A percentile compares a stretch with the other conserved stretches of the same genome.
These are phyloP conservation scores for Fundulus diaphanus DNA, from an alignment of 2,797 vertebrate genomes.

Conservation along the genomic window DNA sequence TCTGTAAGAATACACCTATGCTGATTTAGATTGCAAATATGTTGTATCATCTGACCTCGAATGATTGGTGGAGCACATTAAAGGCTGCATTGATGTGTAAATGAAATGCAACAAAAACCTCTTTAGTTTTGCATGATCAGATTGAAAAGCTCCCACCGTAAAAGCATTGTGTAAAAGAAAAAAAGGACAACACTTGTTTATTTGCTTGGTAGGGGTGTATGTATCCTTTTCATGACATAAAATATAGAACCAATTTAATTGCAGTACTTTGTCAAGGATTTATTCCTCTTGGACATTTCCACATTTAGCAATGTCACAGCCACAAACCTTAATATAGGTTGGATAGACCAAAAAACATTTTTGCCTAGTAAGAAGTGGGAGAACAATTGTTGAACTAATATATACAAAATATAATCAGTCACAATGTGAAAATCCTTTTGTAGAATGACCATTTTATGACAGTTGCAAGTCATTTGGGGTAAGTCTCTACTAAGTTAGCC, in stretches of 20 bases:
- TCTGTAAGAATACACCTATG: not conserved
- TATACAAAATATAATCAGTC: too few species aligned
- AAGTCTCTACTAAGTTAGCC: not conserved
- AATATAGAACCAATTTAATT: not conserved
- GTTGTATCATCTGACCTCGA: constrained; percentile 1
- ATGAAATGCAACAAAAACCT: not conserved
- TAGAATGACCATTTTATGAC: too few species aligned
- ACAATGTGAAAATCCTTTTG: too few species aligned
- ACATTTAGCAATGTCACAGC: not conserved
- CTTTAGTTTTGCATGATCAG: not conserved
- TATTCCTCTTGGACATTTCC: not conserved
- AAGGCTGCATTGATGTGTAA: not conserved
- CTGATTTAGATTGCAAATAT: not conserved
- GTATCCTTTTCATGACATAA: not conserved
- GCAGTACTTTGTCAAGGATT: not conserved
- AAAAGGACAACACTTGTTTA: too few species aligned
- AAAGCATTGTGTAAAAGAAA: not conserved
- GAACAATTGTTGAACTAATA: too few species aligned
- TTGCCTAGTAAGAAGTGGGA: too few species aligned
- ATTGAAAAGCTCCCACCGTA: not conserved
- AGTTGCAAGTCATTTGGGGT: too few species aligned
- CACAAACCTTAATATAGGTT: not conserved
- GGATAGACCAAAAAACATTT: too few species aligned
- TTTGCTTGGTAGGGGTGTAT: not conserved
- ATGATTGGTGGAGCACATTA: not conserved